Evolutionary conservation across 2,888 invertebrate species (phyloP).

Genomic region (Ctena decussata): DNA sequence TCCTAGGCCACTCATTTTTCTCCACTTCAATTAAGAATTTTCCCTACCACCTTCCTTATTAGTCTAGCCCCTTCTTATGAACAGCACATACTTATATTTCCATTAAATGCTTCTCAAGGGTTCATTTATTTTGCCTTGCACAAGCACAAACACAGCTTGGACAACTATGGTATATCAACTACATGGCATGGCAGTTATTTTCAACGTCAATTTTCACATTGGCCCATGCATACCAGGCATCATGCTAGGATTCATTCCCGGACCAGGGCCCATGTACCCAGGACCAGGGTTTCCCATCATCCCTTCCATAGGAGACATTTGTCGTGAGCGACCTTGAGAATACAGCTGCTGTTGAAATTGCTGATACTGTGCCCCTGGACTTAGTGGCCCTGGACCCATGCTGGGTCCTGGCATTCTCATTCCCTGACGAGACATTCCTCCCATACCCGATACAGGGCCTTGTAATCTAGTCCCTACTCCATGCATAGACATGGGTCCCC

Average conservation of each 20-base stretch:
- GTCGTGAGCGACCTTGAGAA: slow-evolving; percentile 77
- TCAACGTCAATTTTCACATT: background rate
- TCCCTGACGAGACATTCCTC: slow-evolving; percentile 66
- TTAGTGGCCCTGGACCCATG: slow-evolving; percentile 52
- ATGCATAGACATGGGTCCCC: slow-evolving; percentile 74
- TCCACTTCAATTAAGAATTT: no score
- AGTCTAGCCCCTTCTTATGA: no score
- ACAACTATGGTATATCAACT: background rate
- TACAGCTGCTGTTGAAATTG: slow-evolving; percentile 86
- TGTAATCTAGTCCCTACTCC: slow-evolving; percentile 70
- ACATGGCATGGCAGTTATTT: background rate
- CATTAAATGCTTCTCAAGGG: no score
- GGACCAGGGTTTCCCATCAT: slow-evolving; percentile 76
- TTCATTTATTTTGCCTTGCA: background rate
- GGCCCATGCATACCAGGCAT: slow-evolving; percentile 45
- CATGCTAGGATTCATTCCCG: slow-evolving; percentile 52
- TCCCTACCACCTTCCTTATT: no score
- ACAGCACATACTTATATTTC: no score
- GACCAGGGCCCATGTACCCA: slow-evolving; percentile 38
- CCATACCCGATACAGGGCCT: slow-evolving; percentile 60
- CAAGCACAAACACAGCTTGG: background rate
- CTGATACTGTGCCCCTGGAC: slow-evolving; percentile 79
- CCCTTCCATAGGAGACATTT: slow-evolving; percentile 78
- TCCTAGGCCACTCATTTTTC: no score
- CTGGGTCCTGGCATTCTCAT: slow-evolving; percentile 75